Evolutionary conservation across 2,113 vertebrate genomes (phyloP).

Genomic region (Malurus elegans): DNA sequence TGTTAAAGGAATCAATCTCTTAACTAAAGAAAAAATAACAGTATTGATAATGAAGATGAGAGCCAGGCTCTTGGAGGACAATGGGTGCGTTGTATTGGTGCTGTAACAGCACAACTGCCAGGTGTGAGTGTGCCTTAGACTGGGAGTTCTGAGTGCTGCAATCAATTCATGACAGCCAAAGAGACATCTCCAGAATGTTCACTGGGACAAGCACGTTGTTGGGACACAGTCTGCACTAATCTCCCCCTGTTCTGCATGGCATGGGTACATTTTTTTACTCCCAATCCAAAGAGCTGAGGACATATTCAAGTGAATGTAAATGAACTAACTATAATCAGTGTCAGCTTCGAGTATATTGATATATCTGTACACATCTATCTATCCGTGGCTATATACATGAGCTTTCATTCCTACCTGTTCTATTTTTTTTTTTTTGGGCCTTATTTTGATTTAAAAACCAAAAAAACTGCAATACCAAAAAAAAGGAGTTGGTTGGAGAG

Average conservation of each 20-base stretch:
- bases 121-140: constrained; percentile 23
- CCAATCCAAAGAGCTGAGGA: neutral
- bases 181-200: constrained; percentile 29
- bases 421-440: accelerated
- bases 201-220: neutral
- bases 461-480: neutral
- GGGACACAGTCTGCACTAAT: neutral
- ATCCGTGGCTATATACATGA: neutral
- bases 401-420: neutral
- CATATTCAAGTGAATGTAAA: neutral
- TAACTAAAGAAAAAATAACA: constrained; percentile 53
- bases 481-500: neutral
- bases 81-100: neutral
- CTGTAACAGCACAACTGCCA: neutral
- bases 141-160: constrained; percentile 33
- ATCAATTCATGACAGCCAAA: constrained; percentile 40
- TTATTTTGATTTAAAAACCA: neutral
- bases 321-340: neutral
- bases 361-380: neutral
- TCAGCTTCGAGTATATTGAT: neutral
- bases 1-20: constrained; percentile 69
- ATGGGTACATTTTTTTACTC: neutral
- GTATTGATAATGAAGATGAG: constrained; percentile 53
- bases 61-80: constrained; percentile 47
- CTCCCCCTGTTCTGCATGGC: neutral